Evolutionary conservation across 1,140 invertebrate genomes (phyloP).

Genomic region (Psilanteris sp.): DNA sequence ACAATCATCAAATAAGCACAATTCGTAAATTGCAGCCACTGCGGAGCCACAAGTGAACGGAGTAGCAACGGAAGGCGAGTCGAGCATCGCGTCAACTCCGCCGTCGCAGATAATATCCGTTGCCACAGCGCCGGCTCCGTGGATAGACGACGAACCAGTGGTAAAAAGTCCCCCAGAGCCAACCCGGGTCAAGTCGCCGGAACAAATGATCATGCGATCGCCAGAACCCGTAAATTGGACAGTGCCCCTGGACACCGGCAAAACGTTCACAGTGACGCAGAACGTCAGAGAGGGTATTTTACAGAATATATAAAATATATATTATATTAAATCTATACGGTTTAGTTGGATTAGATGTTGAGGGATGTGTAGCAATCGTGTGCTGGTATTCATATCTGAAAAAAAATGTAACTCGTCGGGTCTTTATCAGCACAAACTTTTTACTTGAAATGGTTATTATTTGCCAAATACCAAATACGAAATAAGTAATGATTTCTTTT

Average conservation of each 20-base stretch:
- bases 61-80: conserved; percentile 70
- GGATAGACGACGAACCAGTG: conserved; percentile 84
- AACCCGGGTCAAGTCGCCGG: conserved; percentile 94
- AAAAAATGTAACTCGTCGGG: too few species aligned
- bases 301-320: too few species aligned
- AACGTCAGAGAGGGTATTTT: conserved; percentile 90
- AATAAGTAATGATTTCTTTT: too few species aligned
- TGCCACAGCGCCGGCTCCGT: conserved; percentile 72
- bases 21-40: conserved; percentile 73
- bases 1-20: conserved; percentile 60
- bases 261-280: conserved; percentile 94
- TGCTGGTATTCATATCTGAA: too few species aligned
- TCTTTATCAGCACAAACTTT: too few species aligned
- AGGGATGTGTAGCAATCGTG: too few species aligned
- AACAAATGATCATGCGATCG: conserved; percentile 93
- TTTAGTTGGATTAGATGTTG: too few species aligned
- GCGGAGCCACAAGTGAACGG: conserved; percentile 77
- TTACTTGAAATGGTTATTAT: too few species aligned
- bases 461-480: too few species aligned
- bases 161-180: conserved; percentile 94
- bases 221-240: conserved; percentile 97
- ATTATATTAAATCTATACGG: too few species aligned
- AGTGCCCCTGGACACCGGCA: conserved; percentile 93
- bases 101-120: conserved; percentile 67
- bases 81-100: conserved; percentile 77